Percentiles rank a stretch among this genome's conserved stretches.
phyloP scores from a whole-genome alignment of 1,140 invertebrate genomes.

The Agrypnia vestita region DNA sequence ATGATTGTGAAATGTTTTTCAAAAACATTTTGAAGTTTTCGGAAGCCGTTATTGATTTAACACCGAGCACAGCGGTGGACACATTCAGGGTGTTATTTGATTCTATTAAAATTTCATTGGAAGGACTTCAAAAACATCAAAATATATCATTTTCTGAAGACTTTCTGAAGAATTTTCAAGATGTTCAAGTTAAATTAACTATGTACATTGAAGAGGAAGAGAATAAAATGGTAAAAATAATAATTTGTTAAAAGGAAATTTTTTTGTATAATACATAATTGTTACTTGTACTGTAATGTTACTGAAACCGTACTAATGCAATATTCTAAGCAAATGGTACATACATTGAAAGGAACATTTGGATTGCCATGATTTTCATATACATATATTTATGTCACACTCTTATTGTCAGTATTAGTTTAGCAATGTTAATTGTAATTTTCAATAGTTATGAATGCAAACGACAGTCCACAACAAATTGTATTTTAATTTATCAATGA shows the following conservation, averaged over 20 bases:
- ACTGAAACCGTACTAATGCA: neutral
- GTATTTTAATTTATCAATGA: too few species aligned
- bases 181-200: slow-evolving; percentile 64
- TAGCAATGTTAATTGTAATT: too few species aligned
- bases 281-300: neutral
- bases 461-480: too few species aligned
- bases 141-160: slow-evolving; percentile 64
- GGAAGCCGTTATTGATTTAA: slow-evolving; percentile 64
- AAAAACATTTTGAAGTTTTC: slow-evolving; percentile 64
- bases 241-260: neutral
- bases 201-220: slow-evolving; percentile 62
- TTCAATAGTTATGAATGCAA: too few species aligned
- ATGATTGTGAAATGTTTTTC: slow-evolving; percentile 67
- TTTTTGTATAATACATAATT: neutral
- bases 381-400: neutral
- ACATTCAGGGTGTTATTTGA: slow-evolving; percentile 65
- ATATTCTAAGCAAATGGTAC: neutral
- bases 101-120: slow-evolving; percentile 64
- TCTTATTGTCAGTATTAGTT: too few species aligned
- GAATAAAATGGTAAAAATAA: slow-evolving; percentile 59
- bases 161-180: slow-evolving; percentile 61
- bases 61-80: slow-evolving; percentile 66
- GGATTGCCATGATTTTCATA: neutral
- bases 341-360: too few species aligned
- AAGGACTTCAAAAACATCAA: slow-evolving; percentile 65